A percentile compares a stretch with the other conserved stretches of the same genome.
Evolutionary conservation across 2,888 invertebrate species (phyloP).

Genomic region (Coelopa pilipes): DNA sequence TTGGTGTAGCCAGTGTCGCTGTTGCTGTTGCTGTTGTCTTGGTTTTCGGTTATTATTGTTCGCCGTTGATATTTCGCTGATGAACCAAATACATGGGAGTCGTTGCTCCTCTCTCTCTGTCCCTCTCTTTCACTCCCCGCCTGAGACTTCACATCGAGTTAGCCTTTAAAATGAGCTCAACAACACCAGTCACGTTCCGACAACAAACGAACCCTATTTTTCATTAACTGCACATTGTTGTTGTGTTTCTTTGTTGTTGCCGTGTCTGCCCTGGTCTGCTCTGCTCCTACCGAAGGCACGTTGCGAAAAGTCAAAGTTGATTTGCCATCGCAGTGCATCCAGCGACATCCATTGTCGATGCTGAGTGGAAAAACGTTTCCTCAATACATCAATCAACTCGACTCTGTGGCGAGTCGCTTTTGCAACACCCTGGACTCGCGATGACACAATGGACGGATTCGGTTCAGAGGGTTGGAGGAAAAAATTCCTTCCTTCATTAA

Average conservation of each 20-base stretch:
- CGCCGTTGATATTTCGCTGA: too few species aligned
- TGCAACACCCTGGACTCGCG: neutral
- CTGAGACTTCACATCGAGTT: neutral
- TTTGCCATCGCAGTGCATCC: neutral
- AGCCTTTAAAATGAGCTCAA: neutral
- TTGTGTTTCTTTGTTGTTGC: neutral
- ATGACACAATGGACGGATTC: neutral
- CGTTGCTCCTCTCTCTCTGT: too few species aligned
- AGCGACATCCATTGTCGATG: neutral
- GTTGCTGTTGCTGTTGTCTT: too few species aligned
- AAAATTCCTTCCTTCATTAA: too few species aligned
- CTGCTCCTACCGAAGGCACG: too few species aligned
- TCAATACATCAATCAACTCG: slow-evolving; percentile 27
- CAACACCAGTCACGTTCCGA: slow-evolving; percentile 21
- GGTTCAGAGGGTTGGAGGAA: too few species aligned
- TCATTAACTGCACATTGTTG: neutral
- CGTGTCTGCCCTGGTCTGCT: too few species aligned
- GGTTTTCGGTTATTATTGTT: too few species aligned
- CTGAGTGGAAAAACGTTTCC: slow-evolving; percentile 19
- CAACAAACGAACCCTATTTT: neutral
- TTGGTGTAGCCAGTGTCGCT: too few species aligned
- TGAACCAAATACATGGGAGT: too few species aligned
- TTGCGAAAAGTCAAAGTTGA: slow-evolving; percentile 27
- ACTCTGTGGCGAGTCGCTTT: neutral
- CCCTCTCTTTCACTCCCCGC: neutral